These are phyloP conservation scores for Helicoverpa zea DNA, from an alignment of 1,140 invertebrate genomes.

Conservation along the genomic window DNA sequence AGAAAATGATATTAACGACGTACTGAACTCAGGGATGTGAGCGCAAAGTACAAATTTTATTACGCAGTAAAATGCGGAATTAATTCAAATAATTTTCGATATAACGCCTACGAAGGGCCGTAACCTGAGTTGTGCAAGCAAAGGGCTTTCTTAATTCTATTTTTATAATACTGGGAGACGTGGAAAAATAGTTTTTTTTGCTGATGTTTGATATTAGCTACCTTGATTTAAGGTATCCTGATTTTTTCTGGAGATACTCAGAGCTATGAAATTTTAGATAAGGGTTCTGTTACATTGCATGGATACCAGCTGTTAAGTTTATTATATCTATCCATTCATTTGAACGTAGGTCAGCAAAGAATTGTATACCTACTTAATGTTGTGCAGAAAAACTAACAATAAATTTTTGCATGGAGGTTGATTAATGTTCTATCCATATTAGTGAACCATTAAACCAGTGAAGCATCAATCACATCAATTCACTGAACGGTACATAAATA, in stretches of 20 bases:
- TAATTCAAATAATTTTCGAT: constrained; percentile 43
- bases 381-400: neutral
- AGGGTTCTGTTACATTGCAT: too few species aligned
- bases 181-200: constrained; percentile 5
- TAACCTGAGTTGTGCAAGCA: constrained; percentile 15
- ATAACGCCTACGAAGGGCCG: constrained; percentile 25
- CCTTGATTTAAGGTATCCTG: neutral
- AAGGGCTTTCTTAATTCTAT: constrained; percentile 9
- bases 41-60: constrained; percentile 41
- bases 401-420: too few species aligned
- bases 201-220: neutral
- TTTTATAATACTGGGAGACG: constrained; percentile 17
- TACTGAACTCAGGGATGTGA: constrained; percentile 22
- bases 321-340: too few species aligned
- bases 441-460: neutral
- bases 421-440: too few species aligned
- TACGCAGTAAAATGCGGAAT: constrained; percentile 36
- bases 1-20: constrained; percentile 13
- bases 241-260: too few species aligned
- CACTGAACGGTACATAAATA: neutral
- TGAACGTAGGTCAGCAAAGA: too few species aligned
- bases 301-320: too few species aligned
- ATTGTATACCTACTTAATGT: too few species aligned
- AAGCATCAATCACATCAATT: neutral
- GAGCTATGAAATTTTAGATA: too few species aligned